Base-by-base conservation (phyloP, 1,140 invertebrate species). In the Solen grandis region DNA sequence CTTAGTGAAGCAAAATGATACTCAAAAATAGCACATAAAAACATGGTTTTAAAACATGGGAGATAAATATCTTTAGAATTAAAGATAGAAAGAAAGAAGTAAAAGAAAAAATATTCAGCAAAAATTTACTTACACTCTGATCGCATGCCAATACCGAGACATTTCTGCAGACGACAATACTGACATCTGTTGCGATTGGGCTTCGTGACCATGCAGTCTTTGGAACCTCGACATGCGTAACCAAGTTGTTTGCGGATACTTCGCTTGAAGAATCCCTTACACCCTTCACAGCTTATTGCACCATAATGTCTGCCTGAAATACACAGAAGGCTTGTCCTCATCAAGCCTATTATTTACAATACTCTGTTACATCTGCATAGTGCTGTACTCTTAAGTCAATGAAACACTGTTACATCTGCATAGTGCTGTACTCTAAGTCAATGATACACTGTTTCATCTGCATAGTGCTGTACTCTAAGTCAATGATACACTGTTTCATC, bases 151-250 rank as follows among this genome's bases (percentile, higher is more conserved):
- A 97, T 98, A 54, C 96, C 95, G 25, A 99, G 94, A 92, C 98
- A 99, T 93, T 99, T 99, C 92, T 99, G 97, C 82, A 99, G 94
- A 70, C 98, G 95, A 93, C 98, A 99, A 93, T 98, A 99, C 93
- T 99, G 98, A 93, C 98, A 99, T 74, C 98, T 94, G 93, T 99
- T 92, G 65, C 98, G 94, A 91, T 98, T 97, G 89, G 98, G 97
- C 92, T 99, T 99, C 54, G 97, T 99, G 59, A 99, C 97, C 92
- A 98, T 97, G 91, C 98, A 99, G 90, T 97, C 97, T 93, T 98
- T 98, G 78, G 94, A 96, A 29, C 97, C 97, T 25, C 98, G 94
- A 91, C 98, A 99, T 77, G 97, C 96, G 92, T 99, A 99, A 59
- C 97, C 97, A 73, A 99, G 92, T 92, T 98, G 96, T 92, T 99